Conservation (phyloP, 2,113 vertebrate species). For the Scomber scombrus region DNA sequence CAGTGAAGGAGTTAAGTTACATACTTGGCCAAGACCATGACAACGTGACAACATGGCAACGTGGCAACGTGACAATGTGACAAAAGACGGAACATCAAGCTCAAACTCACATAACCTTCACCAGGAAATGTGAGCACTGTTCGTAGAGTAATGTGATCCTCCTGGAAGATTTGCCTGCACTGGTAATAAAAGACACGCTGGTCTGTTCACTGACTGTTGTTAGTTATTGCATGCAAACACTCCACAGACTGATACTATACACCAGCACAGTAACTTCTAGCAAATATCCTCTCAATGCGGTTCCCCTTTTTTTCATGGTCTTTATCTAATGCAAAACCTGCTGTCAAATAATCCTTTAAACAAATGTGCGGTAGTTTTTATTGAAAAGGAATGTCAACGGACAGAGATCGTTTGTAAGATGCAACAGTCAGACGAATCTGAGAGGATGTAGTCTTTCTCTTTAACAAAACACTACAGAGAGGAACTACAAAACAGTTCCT, state of each 20-base stretch:
- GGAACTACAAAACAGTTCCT: no score
- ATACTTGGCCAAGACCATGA: not conserved
- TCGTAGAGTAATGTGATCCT: not conserved
- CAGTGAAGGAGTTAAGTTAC: not conserved
- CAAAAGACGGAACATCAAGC: no score
- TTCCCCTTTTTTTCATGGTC: not conserved
- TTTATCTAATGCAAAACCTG: slow-evolving; percentile 51
- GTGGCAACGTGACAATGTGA: not conserved
- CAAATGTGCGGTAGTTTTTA: slow-evolving; percentile 17
- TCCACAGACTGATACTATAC: not conserved
- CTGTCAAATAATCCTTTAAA: not conserved
- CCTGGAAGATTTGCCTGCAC: not conserved
- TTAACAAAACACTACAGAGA: no score
- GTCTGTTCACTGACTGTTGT: not conserved
- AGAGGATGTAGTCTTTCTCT: no score
- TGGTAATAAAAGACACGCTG: not conserved
- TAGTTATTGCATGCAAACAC: slow-evolving; percentile 18
- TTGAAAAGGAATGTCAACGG: not conserved
- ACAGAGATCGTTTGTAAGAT: not conserved
- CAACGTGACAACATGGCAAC: not conserved
- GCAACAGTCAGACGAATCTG: not conserved
- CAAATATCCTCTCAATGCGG: not conserved
- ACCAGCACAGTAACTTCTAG: not conserved
- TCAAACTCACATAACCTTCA: not conserved
- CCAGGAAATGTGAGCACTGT: not conserved